Conservation (phyloP, 1,140 invertebrate genomes). For the Protaetia brevitarsis region DNA sequence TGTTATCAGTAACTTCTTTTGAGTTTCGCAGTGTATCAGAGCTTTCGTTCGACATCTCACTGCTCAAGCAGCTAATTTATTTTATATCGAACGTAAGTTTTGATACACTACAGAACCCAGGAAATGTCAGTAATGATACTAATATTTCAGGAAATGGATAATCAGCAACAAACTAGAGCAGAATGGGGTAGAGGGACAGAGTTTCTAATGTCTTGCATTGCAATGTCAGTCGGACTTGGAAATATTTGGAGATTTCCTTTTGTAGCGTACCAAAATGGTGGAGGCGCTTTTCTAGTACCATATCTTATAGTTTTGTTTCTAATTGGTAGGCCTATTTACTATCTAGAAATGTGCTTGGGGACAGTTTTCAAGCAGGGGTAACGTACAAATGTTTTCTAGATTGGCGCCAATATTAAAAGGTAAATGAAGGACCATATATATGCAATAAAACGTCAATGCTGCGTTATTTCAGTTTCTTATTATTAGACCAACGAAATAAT, state of each 20-base stretch:
- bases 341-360: slow-evolving; percentile 80
- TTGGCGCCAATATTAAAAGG: slow-evolving; percentile 63
- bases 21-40: too few relatives aligned
- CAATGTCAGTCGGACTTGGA: slow-evolving; percentile 83
- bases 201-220: slow-evolving; percentile 85
- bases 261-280: slow-evolving; percentile 80
- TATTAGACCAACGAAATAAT: too few relatives aligned
- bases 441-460: too few relatives aligned
- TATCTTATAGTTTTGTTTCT: slow-evolving; percentile 81
- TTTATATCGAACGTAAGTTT: too few relatives aligned
- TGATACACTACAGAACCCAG: too few relatives aligned
- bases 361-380: slow-evolving; percentile 73
- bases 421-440: too few relatives aligned
- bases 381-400: slow-evolving; percentile 62
- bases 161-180: slow-evolving; percentile 53
- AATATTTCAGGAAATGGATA: too few relatives aligned
- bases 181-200: slow-evolving; percentile 82
- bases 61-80: too few relatives aligned
- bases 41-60: too few relatives aligned
- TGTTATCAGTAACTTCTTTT: too few relatives aligned
- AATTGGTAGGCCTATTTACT: slow-evolving; percentile 86
- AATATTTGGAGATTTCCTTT: slow-evolving; percentile 93
- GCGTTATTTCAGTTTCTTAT: too few relatives aligned
- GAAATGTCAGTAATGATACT: too few relatives aligned
- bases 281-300: slow-evolving; percentile 78